phyloP scores from a whole-genome alignment of 2,888 invertebrate genomes.

The Chrysopilus asiliformis region DNA sequence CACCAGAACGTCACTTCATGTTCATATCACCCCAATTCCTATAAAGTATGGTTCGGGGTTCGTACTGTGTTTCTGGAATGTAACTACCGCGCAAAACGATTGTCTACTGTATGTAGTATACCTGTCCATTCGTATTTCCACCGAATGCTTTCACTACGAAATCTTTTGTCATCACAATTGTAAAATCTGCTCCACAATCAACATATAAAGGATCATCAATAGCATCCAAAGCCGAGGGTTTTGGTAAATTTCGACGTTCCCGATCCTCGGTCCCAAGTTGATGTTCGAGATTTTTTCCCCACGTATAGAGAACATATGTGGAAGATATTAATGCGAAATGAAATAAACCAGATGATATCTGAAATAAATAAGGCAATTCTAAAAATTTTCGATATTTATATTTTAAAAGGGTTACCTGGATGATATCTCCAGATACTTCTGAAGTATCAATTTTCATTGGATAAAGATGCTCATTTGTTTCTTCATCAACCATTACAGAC shows the following conservation, averaged over 20 bases:
- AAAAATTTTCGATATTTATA: too few species aligned
- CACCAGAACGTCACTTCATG: too few species aligned
- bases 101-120: too few species aligned
- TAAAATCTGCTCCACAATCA: constrained; percentile 36
- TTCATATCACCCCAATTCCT: too few species aligned
- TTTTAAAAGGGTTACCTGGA: constrained; percentile 42
- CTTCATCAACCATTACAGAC: background rate
- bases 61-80: too few species aligned
- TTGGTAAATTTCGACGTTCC: constrained; percentile 28
- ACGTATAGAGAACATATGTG: constrained; percentile 58
- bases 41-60: too few species aligned
- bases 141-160: constrained; percentile 34
- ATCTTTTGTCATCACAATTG: constrained; percentile 34
- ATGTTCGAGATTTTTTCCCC: constrained; percentile 85
- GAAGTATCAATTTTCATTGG: constrained; percentile 49
- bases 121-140: constrained; percentile 34
- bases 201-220: constrained; percentile 32
- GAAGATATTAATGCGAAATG: constrained; percentile 65
- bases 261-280: constrained; percentile 54
- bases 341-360: constrained; percentile 63
- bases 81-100: too few species aligned
- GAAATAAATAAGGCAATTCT: too few species aligned
- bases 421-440: constrained; percentile 46
- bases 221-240: constrained; percentile 30
- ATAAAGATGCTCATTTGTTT: constrained; percentile 38